Evolutionary conservation across 2,113 vertebrate species (phyloP), one percentile per base, ranked within the genome.

Genomic region (Baryphthengus martii): DNA sequence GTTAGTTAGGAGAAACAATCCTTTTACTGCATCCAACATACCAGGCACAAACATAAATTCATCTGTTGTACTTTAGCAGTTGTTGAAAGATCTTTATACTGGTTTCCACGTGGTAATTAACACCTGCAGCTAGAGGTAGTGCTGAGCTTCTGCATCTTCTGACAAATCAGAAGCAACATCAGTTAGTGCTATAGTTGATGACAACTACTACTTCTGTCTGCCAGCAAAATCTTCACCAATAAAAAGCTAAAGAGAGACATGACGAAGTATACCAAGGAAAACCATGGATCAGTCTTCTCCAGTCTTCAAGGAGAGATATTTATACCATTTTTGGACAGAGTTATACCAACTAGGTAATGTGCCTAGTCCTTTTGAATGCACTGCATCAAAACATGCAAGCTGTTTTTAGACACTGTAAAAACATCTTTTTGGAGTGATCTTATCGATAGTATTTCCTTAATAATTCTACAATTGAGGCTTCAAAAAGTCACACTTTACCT

Each of bases 401-500:
- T 1, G 90, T 84, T 80, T 80, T 81, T 35, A 72, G 71, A 86
- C 14, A 49, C 17, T 58, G 47, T 31, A 73, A 65, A 91, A 67
- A 21, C 20, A 77, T 17, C 29, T 79, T 76, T 90, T 45, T 61
- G 29, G 70, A 91, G 11, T 35, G 5, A 75, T 76, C 37, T 70
- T 53, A 82, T 7, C 49, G 11, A 40, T 70, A 45, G 24, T 8
- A 29, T 50, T 75, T 88, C 59, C 39, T 80, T 47, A 77, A 40
- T 45, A 87, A 50, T 35, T 61, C 66, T 29, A 24, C 6, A 12
- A 66, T 3, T 10, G 24, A 82, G 29, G 42, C 16, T 71, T 65
- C 80, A 62, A 28, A 82, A 59, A 70, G 39, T 2, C 9, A 6
- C 13, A 62, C 80, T 85, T 98, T 97, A 99, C 99, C 98, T 99